These are phyloP conservation scores for Lophius americanus DNA, from an alignment of 2,797 vertebrate genomes.

Conservation along the genomic window DNA sequence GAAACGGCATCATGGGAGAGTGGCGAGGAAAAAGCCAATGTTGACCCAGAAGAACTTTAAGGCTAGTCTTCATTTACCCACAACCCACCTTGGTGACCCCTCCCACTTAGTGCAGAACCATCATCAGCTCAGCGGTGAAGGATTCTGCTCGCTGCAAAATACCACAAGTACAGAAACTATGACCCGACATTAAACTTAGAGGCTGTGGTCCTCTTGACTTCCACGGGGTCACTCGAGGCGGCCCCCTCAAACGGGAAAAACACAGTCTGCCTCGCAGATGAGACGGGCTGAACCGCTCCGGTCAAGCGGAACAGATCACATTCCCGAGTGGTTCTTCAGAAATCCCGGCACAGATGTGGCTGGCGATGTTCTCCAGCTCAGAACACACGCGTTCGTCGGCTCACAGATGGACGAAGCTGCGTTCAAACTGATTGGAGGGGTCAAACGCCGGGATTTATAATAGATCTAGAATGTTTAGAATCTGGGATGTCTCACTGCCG, in stretches of 20 bases:
- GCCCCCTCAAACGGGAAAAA: constrained; percentile 25
- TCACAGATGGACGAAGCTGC: constrained; percentile 24
- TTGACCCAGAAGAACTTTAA: too few species aligned
- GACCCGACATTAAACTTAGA: constrained; percentile 14
- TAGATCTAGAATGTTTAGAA: background rate
- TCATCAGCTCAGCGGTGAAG: constrained; percentile 9
- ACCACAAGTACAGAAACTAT: constrained; percentile 22
- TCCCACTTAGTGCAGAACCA: background rate
- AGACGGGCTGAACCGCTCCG: constrained; percentile 40
- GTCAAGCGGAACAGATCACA: constrained; percentile 58
- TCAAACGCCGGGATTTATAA: background rate
- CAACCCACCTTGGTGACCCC: too few species aligned
- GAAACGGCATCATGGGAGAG: too few species aligned
- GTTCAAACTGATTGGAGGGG: constrained; percentile 26
- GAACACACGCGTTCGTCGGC: constrained; percentile 30
- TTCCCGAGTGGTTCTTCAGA: constrained; percentile 47
- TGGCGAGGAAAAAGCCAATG: too few species aligned
- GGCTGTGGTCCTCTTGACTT: constrained; percentile 41
- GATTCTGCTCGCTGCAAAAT: constrained; percentile 11
- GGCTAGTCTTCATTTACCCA: too few species aligned
- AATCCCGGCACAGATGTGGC: constrained; percentile 57
- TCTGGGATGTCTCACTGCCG: background rate
- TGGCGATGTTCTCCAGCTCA: constrained; percentile 45
- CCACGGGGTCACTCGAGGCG: constrained; percentile 41
- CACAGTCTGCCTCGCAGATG: constrained; percentile 48